Evolutionary conservation across 2,797 vertebrate genomes (phyloP).

Genomic region (Synanceia verrucosa): DNA sequence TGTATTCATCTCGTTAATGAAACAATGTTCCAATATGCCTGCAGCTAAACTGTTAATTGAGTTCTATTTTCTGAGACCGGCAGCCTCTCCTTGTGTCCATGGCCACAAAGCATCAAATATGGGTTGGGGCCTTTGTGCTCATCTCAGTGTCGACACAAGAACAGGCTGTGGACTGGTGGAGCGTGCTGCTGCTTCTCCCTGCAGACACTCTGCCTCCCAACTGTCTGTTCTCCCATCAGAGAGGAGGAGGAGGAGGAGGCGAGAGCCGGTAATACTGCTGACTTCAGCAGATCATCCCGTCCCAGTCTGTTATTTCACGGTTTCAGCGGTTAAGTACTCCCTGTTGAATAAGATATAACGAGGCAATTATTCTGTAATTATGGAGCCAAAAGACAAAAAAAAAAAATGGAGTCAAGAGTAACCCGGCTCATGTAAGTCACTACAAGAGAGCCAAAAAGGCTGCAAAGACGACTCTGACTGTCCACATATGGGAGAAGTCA

Average conservation of each 20-base stretch:
- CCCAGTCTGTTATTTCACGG: slow-evolving; percentile 71
- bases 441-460: slow-evolving; percentile 2
- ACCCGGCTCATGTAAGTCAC: slow-evolving; percentile 25
- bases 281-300: slow-evolving; percentile 69
- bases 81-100: slow-evolving; percentile 72
- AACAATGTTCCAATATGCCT: slow-evolving; percentile 81
- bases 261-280: slow-evolving; percentile 51
- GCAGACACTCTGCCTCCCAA: slow-evolving; percentile 43
- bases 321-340: slow-evolving; percentile 71
- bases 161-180: slow-evolving; percentile 67
- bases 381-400: slow-evolving; percentile 59
- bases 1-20: slow-evolving; percentile 84
- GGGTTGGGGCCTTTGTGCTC: slow-evolving; percentile 62
- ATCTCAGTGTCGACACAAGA: slow-evolving; percentile 60
- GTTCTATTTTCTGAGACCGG: slow-evolving; percentile 79
- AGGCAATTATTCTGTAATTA: slow-evolving; percentile 74
- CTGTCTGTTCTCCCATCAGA: slow-evolving; percentile 55
- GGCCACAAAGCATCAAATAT: slow-evolving; percentile 65
- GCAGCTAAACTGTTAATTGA: slow-evolving; percentile 83
- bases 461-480: neutral
- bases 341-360: slow-evolving; percentile 67
- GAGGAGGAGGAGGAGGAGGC: slow-evolving; percentile 43
- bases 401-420: slow-evolving; percentile 48
- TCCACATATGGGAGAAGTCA: neutral
- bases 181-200: slow-evolving; percentile 47